Base-by-base conservation (phyloP, 1,140 invertebrate species). In the Cardiocondyla obscurior region DNA sequence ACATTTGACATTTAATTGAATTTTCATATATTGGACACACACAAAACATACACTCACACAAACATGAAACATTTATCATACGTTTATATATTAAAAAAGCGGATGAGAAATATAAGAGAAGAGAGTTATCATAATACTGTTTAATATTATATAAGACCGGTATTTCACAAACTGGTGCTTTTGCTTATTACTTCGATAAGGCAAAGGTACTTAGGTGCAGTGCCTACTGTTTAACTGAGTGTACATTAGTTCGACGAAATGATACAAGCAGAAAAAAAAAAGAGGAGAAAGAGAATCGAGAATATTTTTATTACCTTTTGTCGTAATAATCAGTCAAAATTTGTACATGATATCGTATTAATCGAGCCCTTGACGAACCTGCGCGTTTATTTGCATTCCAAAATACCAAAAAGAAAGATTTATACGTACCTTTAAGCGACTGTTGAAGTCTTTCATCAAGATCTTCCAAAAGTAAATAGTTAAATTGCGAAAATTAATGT, bases 231-330 rank as follows among this genome's bases (percentile, higher is more conserved):
- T 86, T 90, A 69, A 84, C 89, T 85, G 79, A 89, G 76, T 67
- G 86, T 84, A 88, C 86, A 74, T 83, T 88, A 85, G 85, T 88
- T 79, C 82, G 79, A 88, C 81, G 82, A 85, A 70, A 58, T 76
- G 60, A 87, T 85, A 83, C 57, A 60, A 85, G 72, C 39, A 86
- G 73, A 79, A 70, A 74, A 65, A 22, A 33, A n/a, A 72, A 42
- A 72, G 36, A 57, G 12, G 16, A 70, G n/a, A 73, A 25, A 79
- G 46, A 74, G 73, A 86, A 81, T 82, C 58, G 77, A 88, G 81
- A 88, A 77, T 90, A 89, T 90, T 91, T 88, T 90, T 90, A 90
- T 89, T 91, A 89, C 70, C 85, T 83, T 79, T 87, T 72, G 87
- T 84, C 64, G 64, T 86, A 82, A 87, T 84, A 77, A 72, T 84